These are phyloP conservation scores for Chiridota heheva DNA, from an alignment of 35 echinoderm and acorn worm genomes.

Conservation along the genomic window DNA sequence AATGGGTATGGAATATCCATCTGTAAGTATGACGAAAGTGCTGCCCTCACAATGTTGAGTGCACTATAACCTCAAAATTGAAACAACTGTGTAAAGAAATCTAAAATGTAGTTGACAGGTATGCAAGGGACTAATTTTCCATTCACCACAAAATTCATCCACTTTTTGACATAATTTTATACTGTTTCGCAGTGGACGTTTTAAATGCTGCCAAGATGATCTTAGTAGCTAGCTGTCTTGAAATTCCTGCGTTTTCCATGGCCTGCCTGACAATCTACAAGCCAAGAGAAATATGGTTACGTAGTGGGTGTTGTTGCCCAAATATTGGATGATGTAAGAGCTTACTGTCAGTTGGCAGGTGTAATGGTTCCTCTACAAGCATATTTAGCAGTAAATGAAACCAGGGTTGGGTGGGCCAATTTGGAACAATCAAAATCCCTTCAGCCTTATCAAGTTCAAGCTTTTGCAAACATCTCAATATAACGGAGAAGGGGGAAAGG, in stretches of 20 bases:
- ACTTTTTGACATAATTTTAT: slow-evolving; percentile 51
- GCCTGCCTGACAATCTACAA: slow-evolving; percentile 31
- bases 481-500: slow-evolving; percentile 54
- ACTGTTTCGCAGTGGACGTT: slow-evolving; percentile 18
- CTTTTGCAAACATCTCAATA: slow-evolving; percentile 18
- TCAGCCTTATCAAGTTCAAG: slow-evolving; percentile 32
- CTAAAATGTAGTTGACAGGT: neutral
- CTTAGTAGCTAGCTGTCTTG: neutral
- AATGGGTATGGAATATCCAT: slow-evolving; percentile 40
- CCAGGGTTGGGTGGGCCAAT: slow-evolving; percentile 57
- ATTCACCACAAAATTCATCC: slow-evolving; percentile 25
- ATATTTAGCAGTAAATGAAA: slow-evolving; percentile 14
- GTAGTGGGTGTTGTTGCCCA: neutral
- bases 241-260: slow-evolving; percentile 1
- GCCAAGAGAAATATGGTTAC: neutral
- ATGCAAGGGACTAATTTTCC: slow-evolving; percentile 10
- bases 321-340: neutral
- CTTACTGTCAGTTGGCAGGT: neutral
- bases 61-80: slow-evolving; percentile 11
- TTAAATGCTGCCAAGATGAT: slow-evolving; percentile 46
- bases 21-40: neutral
- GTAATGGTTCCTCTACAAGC: slow-evolving; percentile 17
- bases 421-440: slow-evolving; percentile 39
- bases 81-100: slow-evolving; percentile 6
- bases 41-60: slow-evolving; percentile 21